phyloP scores from a whole-genome alignment of 2,888 invertebrate species.

The Tetanocera ferruginea region DNA sequence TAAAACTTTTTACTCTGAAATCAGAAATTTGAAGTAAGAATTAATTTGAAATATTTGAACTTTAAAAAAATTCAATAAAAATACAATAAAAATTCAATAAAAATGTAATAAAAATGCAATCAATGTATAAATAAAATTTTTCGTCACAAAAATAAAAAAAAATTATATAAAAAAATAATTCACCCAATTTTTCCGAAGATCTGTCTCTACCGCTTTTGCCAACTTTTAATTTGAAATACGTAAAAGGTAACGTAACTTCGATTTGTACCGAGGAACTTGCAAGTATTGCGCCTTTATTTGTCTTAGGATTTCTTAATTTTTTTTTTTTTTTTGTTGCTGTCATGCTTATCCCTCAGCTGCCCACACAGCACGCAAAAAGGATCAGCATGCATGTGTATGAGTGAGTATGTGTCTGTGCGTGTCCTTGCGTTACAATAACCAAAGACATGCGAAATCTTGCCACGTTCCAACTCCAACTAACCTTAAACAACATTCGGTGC shows the following conservation, averaged over 20 bases:
- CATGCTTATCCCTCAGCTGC: not conserved
- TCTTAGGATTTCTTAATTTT: not conserved
- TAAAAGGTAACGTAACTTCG: not conserved
- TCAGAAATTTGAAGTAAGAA: too few relatives aligned
- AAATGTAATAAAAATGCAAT: too few relatives aligned
- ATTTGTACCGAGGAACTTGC: not conserved
- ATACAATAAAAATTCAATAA: too few relatives aligned
- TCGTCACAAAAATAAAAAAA: too few relatives aligned
- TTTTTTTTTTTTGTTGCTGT: not conserved
- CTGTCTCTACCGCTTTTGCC: too few relatives aligned
- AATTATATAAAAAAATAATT: too few relatives aligned
- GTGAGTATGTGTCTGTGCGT: not conserved
- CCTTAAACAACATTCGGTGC: too few relatives aligned
- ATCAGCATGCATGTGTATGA: not conserved
- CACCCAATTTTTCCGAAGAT: too few relatives aligned
- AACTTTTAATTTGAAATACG: not conserved
- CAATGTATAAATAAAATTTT: too few relatives aligned
- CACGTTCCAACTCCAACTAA: not conserved
- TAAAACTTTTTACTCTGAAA: too few relatives aligned
- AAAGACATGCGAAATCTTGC: slow-evolving; percentile 17
- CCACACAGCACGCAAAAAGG: not conserved
- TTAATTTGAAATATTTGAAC: not conserved
- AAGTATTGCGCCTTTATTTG: not conserved
- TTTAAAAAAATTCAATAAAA: not conserved
- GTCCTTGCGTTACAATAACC: slow-evolving; percentile 2